Conservation (phyloP, 1,140 invertebrate genomes). For the Pseudachorutes palmiensis region DNA sequence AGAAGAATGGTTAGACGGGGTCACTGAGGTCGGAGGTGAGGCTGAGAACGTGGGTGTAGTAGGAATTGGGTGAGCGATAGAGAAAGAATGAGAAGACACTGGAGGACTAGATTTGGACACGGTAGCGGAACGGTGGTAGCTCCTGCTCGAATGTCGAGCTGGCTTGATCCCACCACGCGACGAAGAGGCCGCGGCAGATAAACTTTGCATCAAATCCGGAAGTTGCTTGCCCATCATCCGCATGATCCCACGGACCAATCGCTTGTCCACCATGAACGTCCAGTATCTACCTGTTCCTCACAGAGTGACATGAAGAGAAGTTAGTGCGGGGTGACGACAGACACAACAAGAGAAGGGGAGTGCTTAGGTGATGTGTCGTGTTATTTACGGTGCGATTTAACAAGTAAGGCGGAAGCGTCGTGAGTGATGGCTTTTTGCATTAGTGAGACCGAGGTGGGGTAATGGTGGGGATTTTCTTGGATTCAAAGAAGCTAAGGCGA, state of each 20-base stretch:
- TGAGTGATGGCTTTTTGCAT: background rate
- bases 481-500: too few species aligned
- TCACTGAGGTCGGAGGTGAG: background rate
- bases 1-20: background rate
- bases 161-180: too few species aligned
- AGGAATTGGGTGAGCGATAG: conserved; percentile 7
- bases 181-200: background rate
- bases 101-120: conserved; percentile 1
- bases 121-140: background rate
- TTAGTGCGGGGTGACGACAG: background rate
- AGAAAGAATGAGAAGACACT: conserved; percentile 6
- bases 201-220: background rate
- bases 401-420: background rate
- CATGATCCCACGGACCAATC: conserved; percentile 7
- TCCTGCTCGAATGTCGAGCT: too few species aligned
- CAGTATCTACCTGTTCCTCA: conserved; percentile 6
- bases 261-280: conserved; percentile 5
- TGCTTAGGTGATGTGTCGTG: background rate
- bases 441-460: background rate
- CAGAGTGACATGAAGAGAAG: background rate
- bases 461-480: background rate
- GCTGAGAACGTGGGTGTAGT: background rate
- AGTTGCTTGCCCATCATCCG: background rate
- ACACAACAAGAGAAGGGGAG: background rate
- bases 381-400: too few species aligned